A percentile compares a stretch with the other conserved stretches of the same genome.
Evolutionary conservation across 1,140 invertebrate species (phyloP).

Genomic region (Lethrus apterus): DNA sequence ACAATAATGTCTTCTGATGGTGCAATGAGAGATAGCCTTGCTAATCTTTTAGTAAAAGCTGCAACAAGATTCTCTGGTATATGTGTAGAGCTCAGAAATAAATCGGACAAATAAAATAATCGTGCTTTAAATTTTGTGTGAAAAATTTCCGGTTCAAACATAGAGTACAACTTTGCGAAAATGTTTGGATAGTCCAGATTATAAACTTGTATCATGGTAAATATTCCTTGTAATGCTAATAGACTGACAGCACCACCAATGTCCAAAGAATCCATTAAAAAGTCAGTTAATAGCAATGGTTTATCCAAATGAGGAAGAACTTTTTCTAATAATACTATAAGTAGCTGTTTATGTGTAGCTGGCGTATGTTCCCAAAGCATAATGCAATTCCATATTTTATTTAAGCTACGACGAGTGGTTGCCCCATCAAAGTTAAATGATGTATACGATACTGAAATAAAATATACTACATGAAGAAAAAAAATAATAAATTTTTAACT

Average conservation of each 20-base stretch:
- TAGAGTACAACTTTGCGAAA: slow-evolving; percentile 86
- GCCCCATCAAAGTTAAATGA: slow-evolving; percentile 33
- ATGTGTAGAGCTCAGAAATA: slow-evolving; percentile 91
- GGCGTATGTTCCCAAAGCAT: slow-evolving; percentile 61
- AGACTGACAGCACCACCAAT: slow-evolving; percentile 78
- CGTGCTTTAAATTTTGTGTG: slow-evolving; percentile 83
- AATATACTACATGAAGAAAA: too few relatives aligned
- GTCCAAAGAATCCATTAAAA: slow-evolving; percentile 83
- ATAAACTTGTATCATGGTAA: slow-evolving; percentile 81
- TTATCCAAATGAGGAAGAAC: slow-evolving; percentile 73
- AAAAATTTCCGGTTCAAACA: slow-evolving; percentile 86
- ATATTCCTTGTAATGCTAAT: slow-evolving; percentile 88
- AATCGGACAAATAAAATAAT: slow-evolving; percentile 77
- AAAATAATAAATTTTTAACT: too few relatives aligned
- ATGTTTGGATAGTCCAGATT: slow-evolving; percentile 96
- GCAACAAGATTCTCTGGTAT: slow-evolving; percentile 86
- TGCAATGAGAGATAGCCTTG: slow-evolving; percentile 73
- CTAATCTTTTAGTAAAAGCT: slow-evolving; percentile 84
- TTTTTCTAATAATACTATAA: slow-evolving; percentile 75
- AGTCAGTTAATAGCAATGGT: slow-evolving; percentile 83
- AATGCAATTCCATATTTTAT: slow-evolving; percentile 62
- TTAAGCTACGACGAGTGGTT: slow-evolving; percentile 42
- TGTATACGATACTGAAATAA: slow-evolving; percentile 3
- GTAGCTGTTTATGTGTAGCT: slow-evolving; percentile 64
- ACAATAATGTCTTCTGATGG: slow-evolving; percentile 71